phyloP scores from a whole-genome alignment of 2,797 vertebrate species.

The Arrhamphus sclerolepis region DNA sequence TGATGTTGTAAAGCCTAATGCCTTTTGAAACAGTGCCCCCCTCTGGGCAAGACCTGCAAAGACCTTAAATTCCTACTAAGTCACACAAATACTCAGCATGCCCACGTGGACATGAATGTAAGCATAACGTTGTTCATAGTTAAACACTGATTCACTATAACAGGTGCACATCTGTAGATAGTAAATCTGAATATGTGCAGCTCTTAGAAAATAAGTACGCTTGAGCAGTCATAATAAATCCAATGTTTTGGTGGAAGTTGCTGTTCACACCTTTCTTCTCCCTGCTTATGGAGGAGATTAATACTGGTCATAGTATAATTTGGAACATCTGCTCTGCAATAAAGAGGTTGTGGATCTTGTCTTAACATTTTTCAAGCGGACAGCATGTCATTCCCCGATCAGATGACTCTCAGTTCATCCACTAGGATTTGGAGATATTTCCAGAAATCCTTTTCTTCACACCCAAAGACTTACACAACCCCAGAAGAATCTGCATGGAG shows the following conservation, averaged over 20 bases:
- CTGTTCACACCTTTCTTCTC: slow-evolving; percentile 59
- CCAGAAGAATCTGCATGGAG: slow-evolving; percentile 49
- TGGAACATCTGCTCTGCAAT: slow-evolving; percentile 66
- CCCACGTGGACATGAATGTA: neutral
- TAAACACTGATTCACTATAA: slow-evolving; percentile 3
- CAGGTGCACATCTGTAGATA: slow-evolving; percentile 42
- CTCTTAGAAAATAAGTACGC: slow-evolving; percentile 35
- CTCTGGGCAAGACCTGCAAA: slow-evolving; percentile 50
- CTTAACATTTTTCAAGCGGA: slow-evolving; percentile 58
- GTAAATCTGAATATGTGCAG: slow-evolving; percentile 20
- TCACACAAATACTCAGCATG: slow-evolving; percentile 11
- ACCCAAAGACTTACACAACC: slow-evolving; percentile 57
- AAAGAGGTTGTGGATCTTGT: slow-evolving; percentile 57
- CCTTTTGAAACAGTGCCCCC: slow-evolving; percentile 69
- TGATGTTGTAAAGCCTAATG: slow-evolving; percentile 9
- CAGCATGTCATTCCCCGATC: slow-evolving; percentile 63
- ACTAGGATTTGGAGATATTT: slow-evolving; percentile 47
- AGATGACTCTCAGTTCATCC: slow-evolving; percentile 49
- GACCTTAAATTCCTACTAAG: neutral
- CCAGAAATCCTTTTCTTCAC: slow-evolving; percentile 35
- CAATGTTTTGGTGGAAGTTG: slow-evolving; percentile 50
- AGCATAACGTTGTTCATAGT: neutral
- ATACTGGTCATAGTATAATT: slow-evolving; percentile 46
- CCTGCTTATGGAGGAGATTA: slow-evolving; percentile 52
- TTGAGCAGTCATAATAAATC: slow-evolving; percentile 43